Evolutionary conservation across 2,113 vertebrate species (phyloP).

Genomic region (Tetraodon nigroviridis): DNA sequence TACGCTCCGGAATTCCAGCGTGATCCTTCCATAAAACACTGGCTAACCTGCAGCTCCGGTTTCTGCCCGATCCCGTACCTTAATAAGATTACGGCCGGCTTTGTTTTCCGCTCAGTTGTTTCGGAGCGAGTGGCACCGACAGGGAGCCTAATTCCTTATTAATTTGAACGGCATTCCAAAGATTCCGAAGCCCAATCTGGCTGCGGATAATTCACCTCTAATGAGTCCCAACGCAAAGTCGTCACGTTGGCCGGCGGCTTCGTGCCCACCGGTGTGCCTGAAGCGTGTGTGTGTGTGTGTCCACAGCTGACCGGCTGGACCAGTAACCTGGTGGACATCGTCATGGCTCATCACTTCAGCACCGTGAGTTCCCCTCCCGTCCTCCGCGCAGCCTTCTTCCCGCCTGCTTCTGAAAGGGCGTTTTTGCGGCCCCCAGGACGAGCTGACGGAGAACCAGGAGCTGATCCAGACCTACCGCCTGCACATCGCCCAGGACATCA

Average conservation of each 20-base stretch:
- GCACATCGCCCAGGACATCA: slow-evolving; percentile 95
- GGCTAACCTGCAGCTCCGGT: no score
- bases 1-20: not conserved
- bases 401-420: not conserved
- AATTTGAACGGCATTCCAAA: slow-evolving; percentile 6
- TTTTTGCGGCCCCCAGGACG: slow-evolving; percentile 76
- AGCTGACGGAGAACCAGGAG: slow-evolving; percentile 90
- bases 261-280: not conserved
- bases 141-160: slow-evolving; percentile 13
- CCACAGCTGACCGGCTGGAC: slow-evolving; percentile 91
- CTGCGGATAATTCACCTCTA: not conserved
- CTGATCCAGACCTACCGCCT: slow-evolving; percentile 95
- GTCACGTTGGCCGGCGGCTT: not conserved
- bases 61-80: not conserved
- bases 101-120: not conserved
- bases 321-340: slow-evolving; percentile 89
- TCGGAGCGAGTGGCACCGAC: not conserved
- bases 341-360: slow-evolving; percentile 95
- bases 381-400: no score
- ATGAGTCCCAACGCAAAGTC: no score
- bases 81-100: not conserved
- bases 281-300: slow-evolving; percentile 8
- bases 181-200: not conserved
- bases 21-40: not conserved
- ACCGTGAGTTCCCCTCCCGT: slow-evolving; percentile 78